Percentiles rank a stretch among this genome's conserved stretches.
These are phyloP conservation scores for Busseola fusca DNA, from an alignment of 2,888 invertebrate genomes.

Conservation along the genomic window DNA sequence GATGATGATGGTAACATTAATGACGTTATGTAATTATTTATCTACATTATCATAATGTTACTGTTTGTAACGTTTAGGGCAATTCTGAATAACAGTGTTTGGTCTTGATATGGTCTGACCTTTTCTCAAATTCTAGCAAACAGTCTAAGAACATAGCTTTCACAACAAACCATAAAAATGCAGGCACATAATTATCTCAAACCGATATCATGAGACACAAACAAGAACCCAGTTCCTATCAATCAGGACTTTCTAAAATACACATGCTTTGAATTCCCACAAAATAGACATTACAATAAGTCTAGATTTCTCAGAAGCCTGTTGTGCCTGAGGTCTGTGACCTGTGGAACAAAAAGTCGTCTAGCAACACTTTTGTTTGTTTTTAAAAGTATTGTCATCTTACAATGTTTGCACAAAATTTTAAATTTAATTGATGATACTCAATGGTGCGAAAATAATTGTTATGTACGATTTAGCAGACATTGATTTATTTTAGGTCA, in stretches of 20 bases:
- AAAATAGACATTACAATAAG: conserved; percentile 51
- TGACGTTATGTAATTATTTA: background rate
- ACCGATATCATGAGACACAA: conserved; percentile 11
- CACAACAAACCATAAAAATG: conserved; percentile 11
- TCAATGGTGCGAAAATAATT: background rate
- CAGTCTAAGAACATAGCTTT: background rate
- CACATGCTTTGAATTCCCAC: conserved; percentile 46
- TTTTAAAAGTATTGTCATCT: conserved; percentile 38
- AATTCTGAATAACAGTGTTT: background rate
- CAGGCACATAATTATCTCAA: conserved; percentile 33
- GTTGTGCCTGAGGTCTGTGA: conserved; percentile 51
- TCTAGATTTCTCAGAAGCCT: conserved; percentile 59
- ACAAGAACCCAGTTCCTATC: conserved; percentile 18
- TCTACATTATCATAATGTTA: background rate
- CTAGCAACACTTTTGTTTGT: conserved; percentile 42
- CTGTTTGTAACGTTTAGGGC: too few relatives aligned
- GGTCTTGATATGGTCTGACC: background rate
- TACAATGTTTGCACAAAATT: conserved; percentile 22
- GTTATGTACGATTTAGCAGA: background rate
- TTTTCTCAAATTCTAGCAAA: background rate
- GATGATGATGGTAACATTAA: background rate
- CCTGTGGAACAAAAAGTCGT: conserved; percentile 53
- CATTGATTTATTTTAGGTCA: background rate
- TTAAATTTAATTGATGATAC: conserved; percentile 34
- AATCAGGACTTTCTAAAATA: conserved; percentile 48